Conservation (phyloP, 1,140 invertebrate genomes). For the Plutomurus gul region DNA sequence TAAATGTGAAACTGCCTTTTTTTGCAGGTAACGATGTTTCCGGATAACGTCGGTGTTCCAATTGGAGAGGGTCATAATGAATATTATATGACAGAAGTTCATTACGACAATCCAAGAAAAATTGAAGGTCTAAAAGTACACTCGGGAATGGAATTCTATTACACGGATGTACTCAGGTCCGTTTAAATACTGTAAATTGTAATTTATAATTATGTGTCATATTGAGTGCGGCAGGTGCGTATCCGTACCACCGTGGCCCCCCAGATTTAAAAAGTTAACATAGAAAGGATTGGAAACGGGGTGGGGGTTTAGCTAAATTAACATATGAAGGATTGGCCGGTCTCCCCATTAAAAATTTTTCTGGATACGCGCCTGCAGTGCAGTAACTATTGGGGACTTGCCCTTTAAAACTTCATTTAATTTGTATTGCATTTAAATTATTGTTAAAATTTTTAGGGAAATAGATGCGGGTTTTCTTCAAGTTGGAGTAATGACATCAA, state of each 20-base stretch:
- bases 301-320: not conserved
- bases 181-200: not conserved
- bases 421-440: not conserved
- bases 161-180: not conserved
- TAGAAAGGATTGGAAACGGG: not conserved
- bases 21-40: constrained; percentile 1
- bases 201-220: not conserved
- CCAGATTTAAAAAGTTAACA: not conserved
- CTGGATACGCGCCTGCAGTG: no score
- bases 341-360: no score
- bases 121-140: not conserved
- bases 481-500: not conserved
- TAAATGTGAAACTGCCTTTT: not conserved
- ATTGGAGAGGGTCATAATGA: constrained; percentile 1
- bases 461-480: not conserved
- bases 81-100: constrained; percentile 34
- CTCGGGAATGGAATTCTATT: constrained; percentile 18
- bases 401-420: not conserved
- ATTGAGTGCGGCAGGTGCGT: not conserved
- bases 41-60: constrained; percentile 30
- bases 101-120: constrained; percentile 38
- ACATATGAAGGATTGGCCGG: no score
- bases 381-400: no score
- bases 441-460: not conserved
- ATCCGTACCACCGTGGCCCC: not conserved